Evolutionary conservation across 2,797 vertebrate species (phyloP).

Genomic region (Chelonia mydas): DNA sequence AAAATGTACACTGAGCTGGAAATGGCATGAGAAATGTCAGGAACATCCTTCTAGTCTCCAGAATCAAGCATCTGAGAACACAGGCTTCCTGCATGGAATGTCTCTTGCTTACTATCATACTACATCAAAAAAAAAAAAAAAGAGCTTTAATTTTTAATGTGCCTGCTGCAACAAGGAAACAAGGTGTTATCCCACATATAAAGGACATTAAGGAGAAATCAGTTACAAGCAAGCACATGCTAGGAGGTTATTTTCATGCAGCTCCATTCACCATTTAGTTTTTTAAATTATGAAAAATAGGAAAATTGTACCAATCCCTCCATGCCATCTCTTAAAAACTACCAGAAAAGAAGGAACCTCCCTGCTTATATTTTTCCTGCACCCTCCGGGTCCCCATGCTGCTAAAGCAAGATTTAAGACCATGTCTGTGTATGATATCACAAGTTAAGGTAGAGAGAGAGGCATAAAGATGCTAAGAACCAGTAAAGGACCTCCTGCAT

Average conservation of each 20-base stretch:
- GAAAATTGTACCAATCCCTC: neutral
- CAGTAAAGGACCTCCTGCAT: neutral
- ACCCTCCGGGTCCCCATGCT: neutral
- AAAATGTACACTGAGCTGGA: neutral
- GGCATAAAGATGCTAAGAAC: neutral
- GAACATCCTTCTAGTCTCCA: neutral
- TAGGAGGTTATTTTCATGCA: neutral
- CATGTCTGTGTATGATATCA: neutral
- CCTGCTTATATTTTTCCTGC: neutral
- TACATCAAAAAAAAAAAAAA: neutral
- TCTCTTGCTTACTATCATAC: neutral
- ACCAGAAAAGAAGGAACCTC: neutral
- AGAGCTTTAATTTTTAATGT: neutral
- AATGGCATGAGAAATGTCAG: neutral
- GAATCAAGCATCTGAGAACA: neutral
- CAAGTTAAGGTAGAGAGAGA: neutral
- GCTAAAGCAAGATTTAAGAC: neutral
- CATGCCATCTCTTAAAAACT: neutral
- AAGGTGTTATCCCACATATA: neutral
- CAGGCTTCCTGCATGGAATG: neutral
- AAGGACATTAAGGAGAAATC: neutral
- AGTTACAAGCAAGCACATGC: neutral
- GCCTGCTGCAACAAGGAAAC: neutral
- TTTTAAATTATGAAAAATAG: neutral
- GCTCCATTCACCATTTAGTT: neutral